phyloP scores from a whole-genome alignment of 64 coral and sea anemone genomes.

The Astreopora myriophthalma region DNA sequence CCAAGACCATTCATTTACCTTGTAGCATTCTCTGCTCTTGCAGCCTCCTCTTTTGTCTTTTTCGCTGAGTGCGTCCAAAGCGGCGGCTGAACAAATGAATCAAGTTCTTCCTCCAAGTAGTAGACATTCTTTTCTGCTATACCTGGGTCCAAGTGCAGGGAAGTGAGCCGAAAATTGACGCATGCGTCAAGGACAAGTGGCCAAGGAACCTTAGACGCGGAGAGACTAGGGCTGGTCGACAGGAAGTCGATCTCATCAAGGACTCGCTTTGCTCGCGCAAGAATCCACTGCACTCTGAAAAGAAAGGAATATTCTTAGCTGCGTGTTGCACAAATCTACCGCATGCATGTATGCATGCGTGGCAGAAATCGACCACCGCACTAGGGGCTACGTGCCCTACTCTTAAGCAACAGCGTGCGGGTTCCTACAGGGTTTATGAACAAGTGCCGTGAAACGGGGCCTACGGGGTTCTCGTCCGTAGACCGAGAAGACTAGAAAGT shows the following conservation, averaged over 20 bases:
- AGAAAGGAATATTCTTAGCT: not conserved
- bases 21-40: not conserved
- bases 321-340: not conserved
- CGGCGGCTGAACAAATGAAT: conserved; percentile 26
- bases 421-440: too few species aligned
- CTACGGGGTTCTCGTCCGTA: too few species aligned
- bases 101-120: conserved; percentile 33
- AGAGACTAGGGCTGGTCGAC: not conserved
- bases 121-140: conserved; percentile 36
- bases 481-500: too few species aligned
- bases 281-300: conserved; percentile 26
- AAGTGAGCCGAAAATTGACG: conserved; percentile 32
- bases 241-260: conserved; percentile 39
- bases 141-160: conserved; percentile 44
- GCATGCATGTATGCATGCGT: too few species aligned
- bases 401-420: too few species aligned
- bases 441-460: too few species aligned
- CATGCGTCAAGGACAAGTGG: conserved; percentile 62
- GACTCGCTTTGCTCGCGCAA: conserved; percentile 11
- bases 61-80: conserved; percentile 19
- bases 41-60: conserved; percentile 30
- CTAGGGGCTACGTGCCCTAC: too few species aligned
- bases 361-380: too few species aligned
- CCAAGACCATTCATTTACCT: too few species aligned
- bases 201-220: conserved; percentile 66